These are phyloP conservation scores for Platycercus adscitus DNA, from an alignment of 2,113 vertebrate genomes.

Conservation along the genomic window DNA sequence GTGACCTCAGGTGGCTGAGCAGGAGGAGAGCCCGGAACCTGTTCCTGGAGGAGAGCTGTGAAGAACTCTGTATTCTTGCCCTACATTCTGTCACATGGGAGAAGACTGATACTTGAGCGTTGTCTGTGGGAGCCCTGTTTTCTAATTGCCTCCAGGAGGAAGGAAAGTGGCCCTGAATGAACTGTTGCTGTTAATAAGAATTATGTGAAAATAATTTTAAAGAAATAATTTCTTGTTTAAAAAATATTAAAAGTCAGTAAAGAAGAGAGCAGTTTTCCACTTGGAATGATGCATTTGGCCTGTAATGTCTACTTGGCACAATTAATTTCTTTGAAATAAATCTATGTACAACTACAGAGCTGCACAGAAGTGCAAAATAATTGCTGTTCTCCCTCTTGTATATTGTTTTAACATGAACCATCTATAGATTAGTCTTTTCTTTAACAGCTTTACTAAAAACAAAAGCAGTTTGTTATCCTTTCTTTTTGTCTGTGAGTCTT, in stretches of 20 bases:
- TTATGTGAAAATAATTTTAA: background rate
- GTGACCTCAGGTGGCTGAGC: background rate
- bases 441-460: background rate
- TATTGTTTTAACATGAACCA: background rate
- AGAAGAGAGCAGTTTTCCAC: background rate
- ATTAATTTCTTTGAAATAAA: slow-evolving; percentile 11
- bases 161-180: background rate
- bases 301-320: background rate
- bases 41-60: background rate
- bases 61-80: background rate
- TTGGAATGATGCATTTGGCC: background rate
- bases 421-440: background rate
- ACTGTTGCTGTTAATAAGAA: background rate
- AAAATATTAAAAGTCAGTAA: background rate
- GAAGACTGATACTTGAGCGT: background rate
- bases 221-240: background rate
- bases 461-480: background rate
- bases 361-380: background rate
- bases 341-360: background rate
- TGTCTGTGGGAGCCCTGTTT: background rate
- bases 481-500: background rate
- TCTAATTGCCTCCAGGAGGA: background rate
- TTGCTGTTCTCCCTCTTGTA: background rate
- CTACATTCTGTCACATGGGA: background rate
- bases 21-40: background rate